Base-by-base conservation (phyloP, 2,113 vertebrate genomes). In the Carassius carassius region DNA sequence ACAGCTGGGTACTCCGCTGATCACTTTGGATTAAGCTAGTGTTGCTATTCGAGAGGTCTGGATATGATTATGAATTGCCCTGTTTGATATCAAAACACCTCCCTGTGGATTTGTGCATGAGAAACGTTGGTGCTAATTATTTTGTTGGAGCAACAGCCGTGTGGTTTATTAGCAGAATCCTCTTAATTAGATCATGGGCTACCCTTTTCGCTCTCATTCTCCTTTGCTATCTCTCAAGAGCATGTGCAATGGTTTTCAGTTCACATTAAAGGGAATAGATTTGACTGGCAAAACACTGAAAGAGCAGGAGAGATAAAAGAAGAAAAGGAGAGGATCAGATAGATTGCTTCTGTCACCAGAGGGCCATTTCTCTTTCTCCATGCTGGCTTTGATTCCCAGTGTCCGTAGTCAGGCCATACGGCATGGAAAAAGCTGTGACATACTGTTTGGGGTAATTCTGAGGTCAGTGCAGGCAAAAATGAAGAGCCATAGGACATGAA, bases 81-180 rank as follows among this genome's bases (percentile, higher is more conserved):
- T 81, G 82, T 86, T 87, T 86, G 82, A 82, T 84, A 85, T 89
- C 84, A 75, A 62, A 86, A 89, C 80, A 81, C 79, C 73, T 84
- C 83, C 84, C 84, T 29, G 41, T 16, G 69, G 87, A 83, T 65
- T 75, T 75, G 75, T 47, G 62, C 29, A 76, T 32, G 65, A 84
- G 32, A 69, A 87, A 23, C 16, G 29, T 80, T 76, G 60, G 44
- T 9, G 25, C 81, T 87, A 86, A 86, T 89, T 78, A 63, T 89
- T 86, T 86, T 85, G 73, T 79, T 85, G 58, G 32, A 35, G 84
- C 54, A 49, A 82, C 78, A 84, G 81, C 35, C 41, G 10, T 70
- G 56, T 70, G 44, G 44, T 54, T 32, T 78, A 81, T 65, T 54
- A 51, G 79, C 25, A 62, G 70, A 85, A 83, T 62, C 32, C 62